phyloP scores from a whole-genome alignment of 1,140 invertebrate species.

The Drosophila seguyi region DNA sequence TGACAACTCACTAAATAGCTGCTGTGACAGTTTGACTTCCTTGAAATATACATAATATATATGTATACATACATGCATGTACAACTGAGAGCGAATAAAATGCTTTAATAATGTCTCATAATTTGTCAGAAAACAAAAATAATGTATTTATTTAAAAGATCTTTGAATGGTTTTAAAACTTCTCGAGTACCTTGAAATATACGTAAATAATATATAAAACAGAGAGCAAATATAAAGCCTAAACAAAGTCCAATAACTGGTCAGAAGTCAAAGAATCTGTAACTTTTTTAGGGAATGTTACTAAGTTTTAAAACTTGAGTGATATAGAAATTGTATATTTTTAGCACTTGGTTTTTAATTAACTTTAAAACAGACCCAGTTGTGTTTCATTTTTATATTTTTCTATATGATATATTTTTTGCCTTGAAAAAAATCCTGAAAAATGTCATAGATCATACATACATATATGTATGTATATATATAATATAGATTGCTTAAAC shows the following conservation, averaged over 20 bases:
- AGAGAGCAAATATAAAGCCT: neutral
- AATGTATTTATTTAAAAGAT: no score
- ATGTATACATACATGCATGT: no score
- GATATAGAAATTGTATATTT: neutral
- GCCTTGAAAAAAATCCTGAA: no score
- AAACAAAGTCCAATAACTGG: neutral
- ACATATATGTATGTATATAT: no score
- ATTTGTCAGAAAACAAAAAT: neutral
- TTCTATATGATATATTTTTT: neutral
- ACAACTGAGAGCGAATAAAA: neutral
- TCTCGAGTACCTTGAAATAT: neutral
- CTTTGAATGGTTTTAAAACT: no score
- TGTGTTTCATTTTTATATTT: neutral
- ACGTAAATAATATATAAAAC: neutral
- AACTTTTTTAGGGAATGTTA: neutral
- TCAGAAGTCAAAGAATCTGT: neutral
- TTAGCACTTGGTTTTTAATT: neutral
- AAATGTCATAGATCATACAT: no score
- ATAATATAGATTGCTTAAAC: no score
- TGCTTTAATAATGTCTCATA: neutral
- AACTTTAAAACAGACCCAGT: neutral
- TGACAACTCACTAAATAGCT: constrained; percentile 10
- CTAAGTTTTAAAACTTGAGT: neutral
- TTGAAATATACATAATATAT: no score
- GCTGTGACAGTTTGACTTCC: constrained; percentile 3